phyloP scores from a whole-genome alignment of 2,797 vertebrate genomes.

The Pterois miles region DNA sequence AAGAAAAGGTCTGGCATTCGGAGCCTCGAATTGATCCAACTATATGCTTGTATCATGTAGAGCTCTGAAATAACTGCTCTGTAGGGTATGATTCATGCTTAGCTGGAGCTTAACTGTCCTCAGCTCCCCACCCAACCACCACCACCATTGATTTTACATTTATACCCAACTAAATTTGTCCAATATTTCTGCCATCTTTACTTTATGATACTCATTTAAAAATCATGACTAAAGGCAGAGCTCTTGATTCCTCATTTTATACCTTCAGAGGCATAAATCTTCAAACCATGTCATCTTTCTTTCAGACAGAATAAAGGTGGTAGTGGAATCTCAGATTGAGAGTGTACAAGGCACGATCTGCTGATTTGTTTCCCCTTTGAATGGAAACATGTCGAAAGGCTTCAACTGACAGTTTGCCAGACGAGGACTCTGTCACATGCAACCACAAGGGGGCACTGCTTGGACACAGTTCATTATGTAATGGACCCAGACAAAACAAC shows the following conservation, averaged over 20 bases:
- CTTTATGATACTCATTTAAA: slow-evolving; percentile 13
- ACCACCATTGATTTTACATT: slow-evolving; percentile 41
- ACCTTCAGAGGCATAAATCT: neutral
- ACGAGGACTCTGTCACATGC: neutral
- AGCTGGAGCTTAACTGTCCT: slow-evolving; percentile 7
- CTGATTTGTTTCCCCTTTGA: neutral
- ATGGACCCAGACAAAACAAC: slow-evolving; percentile 23
- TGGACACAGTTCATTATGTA: slow-evolving; percentile 62
- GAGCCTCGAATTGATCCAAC: slow-evolving; percentile 26
- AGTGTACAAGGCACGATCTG: neutral
- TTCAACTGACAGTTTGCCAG: slow-evolving; percentile 22
- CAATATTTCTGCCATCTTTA: slow-evolving; percentile 5
- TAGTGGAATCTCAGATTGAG: neutral
- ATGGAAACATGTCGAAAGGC: slow-evolving; percentile 7
- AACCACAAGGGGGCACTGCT: slow-evolving; percentile 79
- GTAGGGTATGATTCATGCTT: slow-evolving; percentile 41
- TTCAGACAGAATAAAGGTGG: neutral
- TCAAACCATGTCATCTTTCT: neutral
- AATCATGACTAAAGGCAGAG: neutral
- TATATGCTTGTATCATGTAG: slow-evolving; percentile 13
- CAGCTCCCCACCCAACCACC: neutral
- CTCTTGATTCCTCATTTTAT: neutral
- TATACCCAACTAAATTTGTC: slow-evolving; percentile 9
- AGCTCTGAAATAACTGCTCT: slow-evolving; percentile 49
- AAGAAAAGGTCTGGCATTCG: slow-evolving; percentile 29